Base-by-base conservation (phyloP, 92 coral and sea anemone species). In the Porites divaricata region DNA sequence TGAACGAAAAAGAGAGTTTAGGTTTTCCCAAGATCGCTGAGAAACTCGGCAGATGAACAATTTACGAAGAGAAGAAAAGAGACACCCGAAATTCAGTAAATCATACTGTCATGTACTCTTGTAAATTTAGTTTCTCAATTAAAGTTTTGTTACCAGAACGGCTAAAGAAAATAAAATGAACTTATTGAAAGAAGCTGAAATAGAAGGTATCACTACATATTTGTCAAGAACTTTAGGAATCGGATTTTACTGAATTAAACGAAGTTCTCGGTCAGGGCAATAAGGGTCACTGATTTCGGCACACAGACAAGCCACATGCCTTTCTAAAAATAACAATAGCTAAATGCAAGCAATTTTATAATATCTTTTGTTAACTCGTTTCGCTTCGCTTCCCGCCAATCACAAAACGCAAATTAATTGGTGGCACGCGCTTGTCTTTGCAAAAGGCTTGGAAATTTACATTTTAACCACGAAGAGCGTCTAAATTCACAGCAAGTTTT, bases 351-450 rank as follows among this genome's bases (percentile, higher is more conserved):
- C 72, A 72, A 72, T 86, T 90, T 86, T 64, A 67, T 81, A 80
- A 81, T 77, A 78, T 81, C 84, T 21, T 59, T 85, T 89, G 89
- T 86, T 64, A 48, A 14, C 50, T 59, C 54, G 95, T 56, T 80
- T 50, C 90, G 90, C 83, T 53, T 83, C 75, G 81, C 61, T 64
- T 75, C 74, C 82, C 83, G 72, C 92, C 96, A 93, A 90, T 81
- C 76, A 83, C 22, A 20, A 15, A 35, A 15, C 70, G 62, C 51
- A 15, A 41, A 56, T 63, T 88, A 93, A 90, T 93, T 88, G 58
- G 57, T 41, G 94, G 94, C 96, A 90, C 90, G 94, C 96, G 94
- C 83, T 89, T 1, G 35, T 53, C 79, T 87, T 87, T 72, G 22
- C 67, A 70, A 54, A 81, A 86, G 79, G 50, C 72, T 71, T 61